phyloP scores from a whole-genome alignment of 2,888 invertebrate genomes.

The Catotricha subobsoleta region DNA sequence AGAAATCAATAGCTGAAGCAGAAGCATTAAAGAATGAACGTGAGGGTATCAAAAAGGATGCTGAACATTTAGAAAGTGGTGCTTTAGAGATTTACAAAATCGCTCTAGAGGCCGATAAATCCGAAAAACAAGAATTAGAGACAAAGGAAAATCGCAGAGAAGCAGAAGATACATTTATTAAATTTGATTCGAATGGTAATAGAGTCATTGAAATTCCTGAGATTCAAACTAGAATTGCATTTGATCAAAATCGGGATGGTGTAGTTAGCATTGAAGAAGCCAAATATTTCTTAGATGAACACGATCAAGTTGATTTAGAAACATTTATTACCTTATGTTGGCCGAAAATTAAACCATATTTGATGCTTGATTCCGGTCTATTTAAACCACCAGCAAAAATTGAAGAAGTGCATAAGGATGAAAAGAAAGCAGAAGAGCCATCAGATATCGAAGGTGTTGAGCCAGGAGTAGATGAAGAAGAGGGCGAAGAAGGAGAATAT shows the following conservation, averaged over 20 bases:
- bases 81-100: conserved; percentile 61
- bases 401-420: conserved; percentile 14
- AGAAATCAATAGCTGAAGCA: conserved; percentile 57
- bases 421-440: conserved; percentile 18
- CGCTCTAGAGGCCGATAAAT: conserved; percentile 43
- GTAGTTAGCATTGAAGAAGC: conserved; percentile 77
- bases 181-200: conserved; percentile 67
- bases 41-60: conserved; percentile 46
- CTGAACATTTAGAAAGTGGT: conserved; percentile 54
- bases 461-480: conserved; percentile 13
- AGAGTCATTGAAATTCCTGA: conserved; percentile 49
- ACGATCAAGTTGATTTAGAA: conserved; percentile 46
- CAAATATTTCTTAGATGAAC: conserved; percentile 49
- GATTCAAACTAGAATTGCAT: conserved; percentile 49
- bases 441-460: conserved; percentile 12
- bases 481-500: conserved; percentile 15
- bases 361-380: conserved; percentile 57
- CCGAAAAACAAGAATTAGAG: conserved; percentile 39
- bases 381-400: conserved; percentile 36
- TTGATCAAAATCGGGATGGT: conserved; percentile 83
- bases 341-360: conserved; percentile 57
- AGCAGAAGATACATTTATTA: conserved; percentile 52
- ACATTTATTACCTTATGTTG: conserved; percentile 52
- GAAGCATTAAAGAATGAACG: conserved; percentile 62
- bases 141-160: conserved; percentile 39